Percentiles rank a stretch among this genome's conserved stretches.
phyloP scores from a whole-genome alignment of 2,113 vertebrate species.

The Clinocottus analis region DNA sequence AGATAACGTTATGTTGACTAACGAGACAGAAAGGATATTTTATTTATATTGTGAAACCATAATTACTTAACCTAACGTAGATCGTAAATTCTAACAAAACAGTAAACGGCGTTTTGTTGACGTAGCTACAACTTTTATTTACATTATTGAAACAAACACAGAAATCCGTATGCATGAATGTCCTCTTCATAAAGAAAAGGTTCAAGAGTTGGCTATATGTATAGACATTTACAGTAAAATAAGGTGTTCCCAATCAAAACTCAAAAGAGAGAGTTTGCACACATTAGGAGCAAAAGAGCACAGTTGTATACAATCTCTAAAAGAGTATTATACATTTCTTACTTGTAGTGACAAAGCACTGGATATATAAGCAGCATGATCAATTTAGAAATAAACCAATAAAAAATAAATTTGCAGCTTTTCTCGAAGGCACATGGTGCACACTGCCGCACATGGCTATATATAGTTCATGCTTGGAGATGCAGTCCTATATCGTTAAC shows the following conservation, averaged over 20 bases:
- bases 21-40: neutral
- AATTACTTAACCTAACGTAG: neutral
- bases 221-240: conserved; percentile 68
- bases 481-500: conserved; percentile 44
- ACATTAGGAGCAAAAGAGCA: conserved; percentile 69
- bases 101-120: conserved; percentile 11
- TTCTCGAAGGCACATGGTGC: conserved; percentile 82
- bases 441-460: conserved; percentile 67
- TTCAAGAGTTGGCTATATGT: conserved; percentile 49
- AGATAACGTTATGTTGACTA: neutral
- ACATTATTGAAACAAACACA: conserved; percentile 75
- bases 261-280: conserved; percentile 61
- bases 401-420: conserved; percentile 56
- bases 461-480: conserved; percentile 52
- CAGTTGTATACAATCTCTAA: conserved; percentile 70
- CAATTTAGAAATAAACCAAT: conserved; percentile 60
- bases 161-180: conserved; percentile 52
- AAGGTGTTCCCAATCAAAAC: conserved; percentile 54
- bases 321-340: conserved; percentile 71
- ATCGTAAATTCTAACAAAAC: neutral
- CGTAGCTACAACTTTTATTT: conserved; percentile 82
- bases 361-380: conserved; percentile 56
- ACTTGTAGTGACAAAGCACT: conserved; percentile 69
- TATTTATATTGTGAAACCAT: neutral
- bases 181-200: conserved; percentile 61